Conservation (phyloP, 2,113 vertebrate genomes). For the Gnathonemus longibarbis region DNA sequence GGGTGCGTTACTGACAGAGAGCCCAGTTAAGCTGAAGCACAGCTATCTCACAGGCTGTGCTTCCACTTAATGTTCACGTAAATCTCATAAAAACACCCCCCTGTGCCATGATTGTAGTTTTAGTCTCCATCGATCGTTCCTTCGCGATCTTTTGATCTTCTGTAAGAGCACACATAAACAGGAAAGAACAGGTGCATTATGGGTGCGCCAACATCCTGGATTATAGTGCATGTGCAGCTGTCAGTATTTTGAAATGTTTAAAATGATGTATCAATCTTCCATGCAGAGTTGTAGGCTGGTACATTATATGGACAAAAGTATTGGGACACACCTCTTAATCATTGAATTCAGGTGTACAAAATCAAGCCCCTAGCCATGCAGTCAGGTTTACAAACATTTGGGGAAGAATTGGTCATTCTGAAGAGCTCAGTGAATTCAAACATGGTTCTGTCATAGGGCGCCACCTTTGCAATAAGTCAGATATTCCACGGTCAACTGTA, state of each 20-base stretch:
- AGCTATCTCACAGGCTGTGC: not conserved
- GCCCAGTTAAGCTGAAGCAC: not conserved
- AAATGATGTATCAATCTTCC: not conserved
- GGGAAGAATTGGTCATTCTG: not conserved
- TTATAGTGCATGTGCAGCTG: not conserved
- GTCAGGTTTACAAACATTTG: not conserved
- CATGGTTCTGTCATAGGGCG: not conserved
- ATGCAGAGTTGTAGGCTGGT: not conserved
- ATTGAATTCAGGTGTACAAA: not conserved
- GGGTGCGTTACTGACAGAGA: not conserved
- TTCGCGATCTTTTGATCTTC: not conserved
- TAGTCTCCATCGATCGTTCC: not conserved
- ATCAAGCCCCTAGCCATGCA: not conserved
- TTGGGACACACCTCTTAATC: not conserved
- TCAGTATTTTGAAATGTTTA: not conserved
- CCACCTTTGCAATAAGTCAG: not conserved
- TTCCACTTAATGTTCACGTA: not conserved
- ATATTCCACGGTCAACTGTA: not conserved
- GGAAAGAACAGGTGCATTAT: not conserved
- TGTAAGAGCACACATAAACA: not conserved
- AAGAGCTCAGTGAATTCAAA: too few relatives aligned
- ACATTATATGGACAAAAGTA: not conserved
- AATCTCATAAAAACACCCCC: not conserved
- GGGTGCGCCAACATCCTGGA: not conserved
- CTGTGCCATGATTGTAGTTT: not conserved